Base-by-base conservation (phyloP, 2,888 invertebrate species). In the Sisyra nigra region DNA sequence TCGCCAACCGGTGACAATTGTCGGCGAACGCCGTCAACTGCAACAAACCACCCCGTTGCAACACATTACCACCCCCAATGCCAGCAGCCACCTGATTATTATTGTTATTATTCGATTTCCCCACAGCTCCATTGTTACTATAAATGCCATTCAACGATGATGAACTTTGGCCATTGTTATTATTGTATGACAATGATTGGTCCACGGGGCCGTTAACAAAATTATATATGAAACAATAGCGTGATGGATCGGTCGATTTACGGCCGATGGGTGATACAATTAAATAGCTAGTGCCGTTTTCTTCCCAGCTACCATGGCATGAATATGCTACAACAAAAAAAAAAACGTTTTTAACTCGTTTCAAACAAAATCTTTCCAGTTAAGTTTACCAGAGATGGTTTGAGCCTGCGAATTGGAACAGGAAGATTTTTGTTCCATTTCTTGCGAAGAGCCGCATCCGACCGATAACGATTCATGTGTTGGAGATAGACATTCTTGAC, bases 241-340 rank as follows among this genome's bases (percentile, higher is more conserved):
- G 67, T 37, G 66, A 54, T 1, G 70, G 66, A 44, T 71, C 70
- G 1, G 65, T 57, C 9, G 69, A 62, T 44, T 65, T 65, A 45
- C 68, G 56, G 18, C n/a, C 19, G 33, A 62, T 55, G 1, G 72
- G 73, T 3, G 78, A 76, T n/a, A 80, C 76, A 48, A 83, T 74
- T 51, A 81, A 69, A 60, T 71, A 80, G 49, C 76, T 73, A 8
- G 71, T 66, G 17, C 67, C 67, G 36, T 72, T 71, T 48, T 75
- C 75, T 49, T 69, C 65, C 82, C 83, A 83, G 55, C 74, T 74
- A 39, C 81, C 83, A 57, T 80, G 78, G 57, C 83, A 83, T 1
- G 73, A 72, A 61, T 78, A 82, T 38, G 72, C 80, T 78, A 65
- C 1, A 58, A 55, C 46, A 54, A 15, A 37, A 50, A 45, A 44